Percentiles rank a stretch among this genome's conserved stretches.
These are phyloP conservation scores for Phoronis australis DNA, from an alignment of 2,888 invertebrate species.

Conservation along the genomic window DNA sequence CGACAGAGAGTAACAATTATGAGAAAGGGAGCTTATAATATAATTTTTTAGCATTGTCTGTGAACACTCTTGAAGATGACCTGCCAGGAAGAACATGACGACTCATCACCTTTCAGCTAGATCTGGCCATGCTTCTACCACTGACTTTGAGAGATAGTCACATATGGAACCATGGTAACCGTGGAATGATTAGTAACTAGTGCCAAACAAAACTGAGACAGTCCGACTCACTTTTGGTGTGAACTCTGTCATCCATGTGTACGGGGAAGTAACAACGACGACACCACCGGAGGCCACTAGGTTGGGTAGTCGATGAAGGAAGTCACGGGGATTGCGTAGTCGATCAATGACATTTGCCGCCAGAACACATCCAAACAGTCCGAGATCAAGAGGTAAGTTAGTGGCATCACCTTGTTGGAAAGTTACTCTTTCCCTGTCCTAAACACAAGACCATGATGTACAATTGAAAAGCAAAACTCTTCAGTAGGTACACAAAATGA, in stretches of 20 bases:
- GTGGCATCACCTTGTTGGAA: constrained; percentile 51
- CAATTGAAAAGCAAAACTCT: not conserved
- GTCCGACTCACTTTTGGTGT: constrained; percentile 48
- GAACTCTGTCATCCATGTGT: constrained; percentile 44
- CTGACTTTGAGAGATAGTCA: no score
- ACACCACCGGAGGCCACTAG: constrained; percentile 43
- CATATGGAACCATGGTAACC: no score
- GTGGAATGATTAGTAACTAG: no score
- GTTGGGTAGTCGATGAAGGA: constrained; percentile 31
- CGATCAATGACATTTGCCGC: constrained; percentile 49
- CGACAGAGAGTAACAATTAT: no score
- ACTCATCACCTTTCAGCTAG: no score
- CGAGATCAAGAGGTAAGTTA: constrained; percentile 35
- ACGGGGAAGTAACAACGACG: constrained; percentile 48
- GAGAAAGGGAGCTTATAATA: no score
- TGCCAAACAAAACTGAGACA: no score
- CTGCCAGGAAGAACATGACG: no score
- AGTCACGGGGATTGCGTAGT: constrained; percentile 38
- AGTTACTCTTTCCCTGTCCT: constrained; percentile 26
- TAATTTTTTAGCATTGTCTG: no score
- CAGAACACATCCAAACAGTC: constrained; percentile 45
- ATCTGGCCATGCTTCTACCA: no score
- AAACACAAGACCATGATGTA: constrained; percentile 3
- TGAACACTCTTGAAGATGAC: no score
- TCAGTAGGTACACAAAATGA: no score